Conservation (phyloP, 2,888 invertebrate species). For the Drepana falcataria region DNA sequence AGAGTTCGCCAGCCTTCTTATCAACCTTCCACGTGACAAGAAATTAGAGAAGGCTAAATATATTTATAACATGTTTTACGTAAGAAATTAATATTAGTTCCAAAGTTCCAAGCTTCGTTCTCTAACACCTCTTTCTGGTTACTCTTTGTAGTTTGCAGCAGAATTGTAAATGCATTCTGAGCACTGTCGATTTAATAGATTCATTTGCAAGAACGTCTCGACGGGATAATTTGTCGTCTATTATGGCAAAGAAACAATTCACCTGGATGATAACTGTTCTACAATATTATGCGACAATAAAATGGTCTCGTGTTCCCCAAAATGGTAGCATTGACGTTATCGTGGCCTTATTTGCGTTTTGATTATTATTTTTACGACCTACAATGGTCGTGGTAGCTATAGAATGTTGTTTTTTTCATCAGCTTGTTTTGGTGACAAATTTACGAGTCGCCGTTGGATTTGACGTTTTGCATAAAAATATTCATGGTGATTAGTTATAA, state of each 20-base stretch:
- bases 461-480: not conserved
- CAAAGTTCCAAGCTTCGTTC: no score
- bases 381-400: slow-evolving; percentile 14
- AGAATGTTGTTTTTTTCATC: slow-evolving; percentile 12
- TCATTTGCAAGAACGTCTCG: not conserved
- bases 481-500: not conserved
- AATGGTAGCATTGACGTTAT: slow-evolving; percentile 12
- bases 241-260: slow-evolving; percentile 24
- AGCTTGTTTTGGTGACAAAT: slow-evolving; percentile 10
- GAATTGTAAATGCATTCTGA: no score
- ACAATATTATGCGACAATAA: slow-evolving; percentile 9
- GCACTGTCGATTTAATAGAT: not conserved
- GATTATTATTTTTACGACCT: slow-evolving; percentile 24
- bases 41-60: no score
- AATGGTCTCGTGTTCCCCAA: slow-evolving; percentile 1
- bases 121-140: no score
- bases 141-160: no score
- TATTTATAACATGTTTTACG: no score
- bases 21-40: no score
- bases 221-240: slow-evolving; percentile 17
- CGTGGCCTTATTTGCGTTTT: slow-evolving; percentile 17
- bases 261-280: slow-evolving; percentile 26
- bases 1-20: no score
- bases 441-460: not conserved
- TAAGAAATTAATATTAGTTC: no score